These are phyloP conservation scores for Hycleus phaleratus DNA, from an alignment of 1,140 invertebrate genomes.

Conservation along the genomic window DNA sequence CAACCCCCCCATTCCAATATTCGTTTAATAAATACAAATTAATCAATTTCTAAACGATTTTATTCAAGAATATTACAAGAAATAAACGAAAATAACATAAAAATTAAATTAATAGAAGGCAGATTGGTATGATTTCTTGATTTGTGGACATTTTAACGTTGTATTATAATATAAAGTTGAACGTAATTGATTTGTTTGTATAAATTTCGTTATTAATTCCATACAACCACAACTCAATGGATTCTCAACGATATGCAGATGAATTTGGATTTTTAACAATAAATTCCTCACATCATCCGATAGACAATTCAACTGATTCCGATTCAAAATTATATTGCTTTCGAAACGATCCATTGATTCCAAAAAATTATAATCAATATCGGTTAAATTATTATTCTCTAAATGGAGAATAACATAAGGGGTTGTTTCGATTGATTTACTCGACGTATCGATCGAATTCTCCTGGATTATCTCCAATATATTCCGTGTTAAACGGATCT, in stretches of 20 bases:
- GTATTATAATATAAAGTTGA: not conserved
- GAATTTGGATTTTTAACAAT: slow-evolving; percentile 4
- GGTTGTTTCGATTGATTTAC: not conserved
- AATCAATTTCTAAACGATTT: no score
- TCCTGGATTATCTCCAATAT: not conserved
- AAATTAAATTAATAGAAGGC: no score
- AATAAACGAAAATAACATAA: not conserved
- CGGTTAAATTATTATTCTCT: not conserved
- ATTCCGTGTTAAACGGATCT: not conserved
- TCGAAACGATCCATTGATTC: not conserved
- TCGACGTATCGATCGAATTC: not conserved
- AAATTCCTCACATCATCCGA: slow-evolving; percentile 14
- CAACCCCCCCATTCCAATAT: no score
- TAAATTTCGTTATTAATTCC: not conserved
- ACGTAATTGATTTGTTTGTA: not conserved
- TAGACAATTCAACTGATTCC: slow-evolving; percentile 8
- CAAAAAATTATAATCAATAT: not conserved
- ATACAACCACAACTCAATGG: slow-evolving; percentile 22
- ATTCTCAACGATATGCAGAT: slow-evolving; percentile 14
- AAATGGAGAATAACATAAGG: not conserved
- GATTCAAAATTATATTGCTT: slow-evolving; percentile 15
- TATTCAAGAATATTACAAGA: not conserved
- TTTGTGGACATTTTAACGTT: not conserved
- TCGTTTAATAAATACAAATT: no score
- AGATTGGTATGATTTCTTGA: not conserved